Conservation (phyloP, 1,140 invertebrate genomes). For the Limonius californicus region DNA sequence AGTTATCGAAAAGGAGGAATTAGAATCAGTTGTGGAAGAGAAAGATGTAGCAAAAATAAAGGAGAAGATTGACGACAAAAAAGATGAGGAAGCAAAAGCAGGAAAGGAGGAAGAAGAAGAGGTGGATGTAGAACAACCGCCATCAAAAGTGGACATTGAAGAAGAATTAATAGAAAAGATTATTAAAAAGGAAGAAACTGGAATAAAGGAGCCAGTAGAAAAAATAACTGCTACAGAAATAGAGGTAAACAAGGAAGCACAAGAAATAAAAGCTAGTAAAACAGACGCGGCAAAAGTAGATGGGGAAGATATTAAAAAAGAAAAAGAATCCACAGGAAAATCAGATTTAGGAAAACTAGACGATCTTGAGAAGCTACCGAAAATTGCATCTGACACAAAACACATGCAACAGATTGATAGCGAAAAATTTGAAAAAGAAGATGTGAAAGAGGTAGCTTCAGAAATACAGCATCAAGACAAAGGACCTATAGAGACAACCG, state of each 20-base stretch:
- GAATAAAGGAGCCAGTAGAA: conserved; percentile 13
- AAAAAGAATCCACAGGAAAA: not conserved
- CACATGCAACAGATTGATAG: no score
- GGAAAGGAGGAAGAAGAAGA: not conserved
- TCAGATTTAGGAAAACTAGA: not conserved
- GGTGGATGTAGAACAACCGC: not conserved
- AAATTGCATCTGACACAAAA: not conserved
- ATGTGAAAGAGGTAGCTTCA: not conserved
- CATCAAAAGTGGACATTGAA: not conserved
- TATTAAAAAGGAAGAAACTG: conserved; percentile 18
- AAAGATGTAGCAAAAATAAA: not conserved
- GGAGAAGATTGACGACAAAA: not conserved
- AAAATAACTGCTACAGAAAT: not conserved
- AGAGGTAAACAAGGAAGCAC: no score
- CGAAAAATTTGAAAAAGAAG: not conserved
- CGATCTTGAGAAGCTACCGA: not conserved
- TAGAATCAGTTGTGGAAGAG: no score
- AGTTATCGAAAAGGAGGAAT: no score
- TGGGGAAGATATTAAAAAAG: not conserved
- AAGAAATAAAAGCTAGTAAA: no score
- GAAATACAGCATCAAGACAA: not conserved
- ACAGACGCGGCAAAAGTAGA: not conserved
- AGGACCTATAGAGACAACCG: not conserved
- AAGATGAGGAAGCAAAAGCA: not conserved
- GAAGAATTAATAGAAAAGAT: not conserved